Evolutionary conservation across 2,113 vertebrate species (phyloP), one percentile per base, ranked within the genome.

Genomic region (Nothoprocta pentlandii): DNA sequence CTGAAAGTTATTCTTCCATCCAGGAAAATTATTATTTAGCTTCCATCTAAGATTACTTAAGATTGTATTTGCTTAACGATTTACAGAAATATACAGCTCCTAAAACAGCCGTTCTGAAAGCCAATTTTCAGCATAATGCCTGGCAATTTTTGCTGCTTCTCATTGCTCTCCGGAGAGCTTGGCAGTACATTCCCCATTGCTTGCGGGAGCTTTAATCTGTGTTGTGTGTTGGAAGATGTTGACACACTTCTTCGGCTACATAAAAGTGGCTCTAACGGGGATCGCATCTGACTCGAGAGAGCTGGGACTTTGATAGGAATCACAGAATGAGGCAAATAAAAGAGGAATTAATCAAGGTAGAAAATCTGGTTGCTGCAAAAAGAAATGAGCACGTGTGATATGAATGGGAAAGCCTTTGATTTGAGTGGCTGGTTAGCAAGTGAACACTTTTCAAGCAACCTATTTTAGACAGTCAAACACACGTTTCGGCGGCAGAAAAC

Each of bases 171-270:
- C 77, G 1, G 7, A 68, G 91, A 91, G 36, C 63, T 1, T 6
- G 82, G n/a, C 30, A 74, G 56, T 64, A 80, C 46, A 61, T 69
- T 66, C 42, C 59, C 28, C 34, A 54, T 67, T 88, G 80, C 91
- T 89, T 94, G 64, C 44, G 81, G 46, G 32, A 87, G 79, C 90
- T 96, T 94, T 93, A 94, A 96, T 91, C 86, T 95, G 5, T 81
- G 54, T 22, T 56, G 46, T 21, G 15, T 26, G 41, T 51, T 80
- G 76, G 71, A 87, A 81, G 92, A 92, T 7, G 12, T 54, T 90
- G 95, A 89, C 85, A 88, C 47, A 17, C 41, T 94, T 75, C 79
- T 88, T 81, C 69, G 90, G 76, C 67, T 93, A 80, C 77, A 84
- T 89, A 70, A 84, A 95, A 93, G 80, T 41, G 30, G 10, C 42